A percentile compares a stretch with the other conserved stretches of the same genome.
These are phyloP conservation scores for Andrena marginata DNA, from an alignment of 2,888 invertebrate species.

Conservation along the genomic window DNA sequence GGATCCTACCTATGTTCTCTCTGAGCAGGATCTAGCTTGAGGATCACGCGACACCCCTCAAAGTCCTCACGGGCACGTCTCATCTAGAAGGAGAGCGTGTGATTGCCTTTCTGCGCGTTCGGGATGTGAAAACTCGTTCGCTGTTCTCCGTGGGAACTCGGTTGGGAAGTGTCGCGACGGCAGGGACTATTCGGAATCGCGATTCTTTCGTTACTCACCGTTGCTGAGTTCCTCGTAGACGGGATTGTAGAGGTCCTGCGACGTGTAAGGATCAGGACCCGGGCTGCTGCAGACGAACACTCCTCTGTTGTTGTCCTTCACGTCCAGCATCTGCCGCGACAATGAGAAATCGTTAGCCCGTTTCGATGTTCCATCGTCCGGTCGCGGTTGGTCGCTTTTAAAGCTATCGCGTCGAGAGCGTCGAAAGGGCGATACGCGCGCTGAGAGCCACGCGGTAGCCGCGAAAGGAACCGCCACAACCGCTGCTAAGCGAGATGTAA, in stretches of 20 bases:
- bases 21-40: conserved; percentile 57
- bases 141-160: not conserved
- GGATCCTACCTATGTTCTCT: conserved; percentile 71
- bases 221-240: conserved; percentile 93
- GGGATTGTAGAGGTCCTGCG: conserved; percentile 90
- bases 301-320: conserved; percentile 80
- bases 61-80: conserved; percentile 74
- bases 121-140: not conserved
- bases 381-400: not conserved
- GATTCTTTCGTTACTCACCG: conserved; percentile 84
- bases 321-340: conserved; percentile 82
- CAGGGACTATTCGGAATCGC: not conserved
- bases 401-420: conserved; percentile 16
- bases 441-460: conserved; percentile 9
- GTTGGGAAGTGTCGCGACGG: not conserved
- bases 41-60: conserved; percentile 58
- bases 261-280: conserved; percentile 89
- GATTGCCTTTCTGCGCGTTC: conserved; percentile 40
- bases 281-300: conserved; percentile 86
- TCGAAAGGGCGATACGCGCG: conserved; percentile 20
- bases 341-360: conserved; percentile 51
- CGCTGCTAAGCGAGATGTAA: conserved; percentile 21
- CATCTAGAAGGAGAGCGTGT: conserved; percentile 74
- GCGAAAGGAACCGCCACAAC: conserved; percentile 29
- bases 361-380: not conserved